These are phyloP conservation scores for Dipodomys stephensi DNA, from an alignment of 2,113 vertebrate species.

Conservation along the genomic window DNA sequence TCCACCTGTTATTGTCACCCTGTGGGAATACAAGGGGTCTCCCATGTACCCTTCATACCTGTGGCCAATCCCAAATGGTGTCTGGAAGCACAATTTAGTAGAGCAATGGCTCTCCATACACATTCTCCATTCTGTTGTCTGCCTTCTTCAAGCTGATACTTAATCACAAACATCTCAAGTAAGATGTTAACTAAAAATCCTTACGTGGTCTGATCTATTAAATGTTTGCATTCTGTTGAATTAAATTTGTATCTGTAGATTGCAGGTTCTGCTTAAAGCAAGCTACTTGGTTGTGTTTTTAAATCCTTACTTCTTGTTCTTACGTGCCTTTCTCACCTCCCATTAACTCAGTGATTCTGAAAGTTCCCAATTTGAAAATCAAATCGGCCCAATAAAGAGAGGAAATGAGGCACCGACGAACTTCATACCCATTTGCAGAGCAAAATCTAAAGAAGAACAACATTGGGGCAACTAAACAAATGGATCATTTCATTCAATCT, in stretches of 20 bases:
- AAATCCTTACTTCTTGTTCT: slow-evolving; percentile 79
- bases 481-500: slow-evolving; percentile 62
- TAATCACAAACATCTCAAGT: slow-evolving; percentile 74
- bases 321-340: slow-evolving; percentile 92
- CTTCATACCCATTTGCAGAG: slow-evolving; percentile 47
- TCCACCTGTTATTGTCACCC: slow-evolving; percentile 86
- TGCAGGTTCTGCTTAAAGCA: slow-evolving; percentile 77
- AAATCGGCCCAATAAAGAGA: slow-evolving; percentile 68
- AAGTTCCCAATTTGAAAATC: slow-evolving; percentile 67
- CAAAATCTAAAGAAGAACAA: slow-evolving; percentile 62
- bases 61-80: slow-evolving; percentile 82
- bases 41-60: slow-evolving; percentile 77
- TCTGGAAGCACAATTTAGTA: slow-evolving; percentile 89
- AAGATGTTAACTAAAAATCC: slow-evolving; percentile 72
- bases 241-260: slow-evolving; percentile 73
- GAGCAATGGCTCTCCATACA: slow-evolving; percentile 76
- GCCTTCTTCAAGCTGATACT: slow-evolving; percentile 72
- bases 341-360: slow-evolving; percentile 74
- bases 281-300: slow-evolving; percentile 64
- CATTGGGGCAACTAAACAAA: slow-evolving; percentile 39
- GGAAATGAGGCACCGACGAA: slow-evolving; percentile 57
- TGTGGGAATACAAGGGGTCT: slow-evolving; percentile 79
- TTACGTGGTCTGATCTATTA: slow-evolving; percentile 78
- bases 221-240: slow-evolving; percentile 82
- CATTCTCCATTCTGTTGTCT: slow-evolving; percentile 76